Evolutionary conservation across 2,113 vertebrate genomes (phyloP), one percentile per base, ranked within the genome.

Genomic region (Danionella cerebrum): DNA sequence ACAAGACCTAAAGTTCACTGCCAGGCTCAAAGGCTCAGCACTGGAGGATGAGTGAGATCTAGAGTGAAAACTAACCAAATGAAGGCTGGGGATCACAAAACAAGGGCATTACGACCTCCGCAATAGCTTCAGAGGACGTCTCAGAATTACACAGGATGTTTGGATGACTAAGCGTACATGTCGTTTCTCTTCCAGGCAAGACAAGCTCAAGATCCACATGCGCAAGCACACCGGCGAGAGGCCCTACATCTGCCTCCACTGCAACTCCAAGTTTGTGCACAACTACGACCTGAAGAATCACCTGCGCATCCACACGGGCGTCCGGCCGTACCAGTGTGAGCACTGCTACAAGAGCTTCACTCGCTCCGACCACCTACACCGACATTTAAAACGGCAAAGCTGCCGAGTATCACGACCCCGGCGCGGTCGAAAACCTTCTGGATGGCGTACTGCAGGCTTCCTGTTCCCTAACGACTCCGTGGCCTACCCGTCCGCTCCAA

Each of bases 231-330:
- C 96, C 0, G 96, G 96, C 2, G 96, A 99, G 79, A 88, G 96
- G 53, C 96, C 96, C 0, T 98, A 98, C 84, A 91, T 97, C 76
- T 99, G 96, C 84, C 92, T 96, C 77, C 95, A 97, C 84, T 99
- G 96, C 91, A 97, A 95, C 22, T 93, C 96, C 80, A 95, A 96
- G 72, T 99, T 99, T 1, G 93, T 98, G 76, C 96, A 99, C 87
- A 99, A 98, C 88, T 98, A 99, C 8, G 96, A 99, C 90, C 91
- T 99, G 77, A 98, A 98, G 85, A 99, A 99, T 86, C 96, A 99
- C 87, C 89, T 97, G 88, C 93, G 96, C 58, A 98, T 98, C 84
- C 96, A 99, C 83, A 99, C 95, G 0, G 96, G 96, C 2, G 87
- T 98, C 68, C 89, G 96, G 25, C 96, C 96, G 8, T 99, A 99